Evolutionary conservation across 2,888 invertebrate genomes (phyloP).

Genomic region (Phengaris arion): DNA sequence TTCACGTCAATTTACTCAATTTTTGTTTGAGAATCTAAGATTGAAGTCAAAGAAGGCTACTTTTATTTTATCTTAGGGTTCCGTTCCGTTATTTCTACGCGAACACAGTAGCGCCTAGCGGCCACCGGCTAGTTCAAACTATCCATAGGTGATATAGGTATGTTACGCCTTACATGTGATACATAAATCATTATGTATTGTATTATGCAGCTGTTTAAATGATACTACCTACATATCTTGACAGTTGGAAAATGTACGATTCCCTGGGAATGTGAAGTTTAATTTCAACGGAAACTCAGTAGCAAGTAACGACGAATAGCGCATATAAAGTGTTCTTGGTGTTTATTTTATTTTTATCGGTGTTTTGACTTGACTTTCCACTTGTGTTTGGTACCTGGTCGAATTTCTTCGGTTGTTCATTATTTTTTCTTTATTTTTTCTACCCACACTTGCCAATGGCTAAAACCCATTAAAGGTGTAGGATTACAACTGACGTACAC

Average conservation of each 20-base stretch:
- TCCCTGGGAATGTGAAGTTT: neutral
- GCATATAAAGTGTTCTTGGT: neutral
- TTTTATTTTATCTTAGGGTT: no score
- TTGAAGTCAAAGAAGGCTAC: no score
- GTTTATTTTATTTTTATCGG: neutral
- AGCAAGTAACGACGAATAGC: neutral
- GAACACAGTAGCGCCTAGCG: no score
- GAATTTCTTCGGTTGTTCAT: slow-evolving; percentile 18
- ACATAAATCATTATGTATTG: no score
- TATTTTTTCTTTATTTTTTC: slow-evolving; percentile 17
- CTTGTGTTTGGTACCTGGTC: slow-evolving; percentile 10
- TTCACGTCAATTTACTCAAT: no score
- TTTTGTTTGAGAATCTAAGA: no score
- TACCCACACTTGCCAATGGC: neutral
- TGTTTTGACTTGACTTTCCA: neutral
- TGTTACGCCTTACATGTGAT: no score
- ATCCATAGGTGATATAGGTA: no score
- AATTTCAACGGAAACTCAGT: neutral
- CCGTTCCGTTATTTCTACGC: no score
- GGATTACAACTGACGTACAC: slow-evolving; percentile 46
- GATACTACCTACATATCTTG: no score
- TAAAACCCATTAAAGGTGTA: slow-evolving; percentile 41
- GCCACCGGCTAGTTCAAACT: no score
- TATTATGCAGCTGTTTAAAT: no score
- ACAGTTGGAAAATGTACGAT: neutral